These are phyloP conservation scores for Sterrhoptilus dennistouni DNA, from an alignment of 2,113 vertebrate species.

Conservation along the genomic window DNA sequence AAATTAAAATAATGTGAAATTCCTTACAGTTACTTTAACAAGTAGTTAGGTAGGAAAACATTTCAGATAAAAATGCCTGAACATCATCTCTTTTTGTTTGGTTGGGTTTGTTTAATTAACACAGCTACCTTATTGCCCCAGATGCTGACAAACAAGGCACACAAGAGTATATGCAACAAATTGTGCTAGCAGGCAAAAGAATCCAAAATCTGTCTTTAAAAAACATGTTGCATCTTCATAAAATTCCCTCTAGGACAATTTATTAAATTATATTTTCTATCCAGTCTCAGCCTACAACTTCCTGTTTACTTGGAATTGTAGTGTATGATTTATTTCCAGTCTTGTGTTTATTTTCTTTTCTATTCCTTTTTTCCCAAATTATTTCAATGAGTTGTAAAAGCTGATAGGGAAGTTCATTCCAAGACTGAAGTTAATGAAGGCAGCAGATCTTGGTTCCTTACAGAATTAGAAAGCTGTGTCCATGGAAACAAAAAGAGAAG, in stretches of 20 bases:
- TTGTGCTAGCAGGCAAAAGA: background rate
- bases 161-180: background rate
- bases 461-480: conserved; percentile 75
- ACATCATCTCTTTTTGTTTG: background rate
- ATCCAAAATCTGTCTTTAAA: background rate
- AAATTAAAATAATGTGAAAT: background rate
- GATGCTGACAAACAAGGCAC: background rate
- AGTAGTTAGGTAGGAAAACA: background rate
- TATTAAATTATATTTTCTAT: conserved; percentile 28
- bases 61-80: background rate
- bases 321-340: conserved; percentile 32
- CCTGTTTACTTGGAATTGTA: conserved; percentile 19
- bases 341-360: conserved; percentile 36
- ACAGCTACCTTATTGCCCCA: background rate
- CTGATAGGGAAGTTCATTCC: conserved; percentile 52
- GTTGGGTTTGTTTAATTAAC: background rate
- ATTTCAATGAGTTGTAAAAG: conserved; percentile 64
- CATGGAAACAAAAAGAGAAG: conserved; percentile 79
- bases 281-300: background rate
- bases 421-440: conserved; percentile 71
- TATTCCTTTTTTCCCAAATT: conserved; percentile 36
- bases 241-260: background rate
- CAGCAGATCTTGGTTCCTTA: conserved; percentile 67
- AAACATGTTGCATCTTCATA: background rate
- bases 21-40: background rate